Percentiles rank a stretch among this genome's conserved stretches.
These are phyloP conservation scores for Callopanchax toddi DNA, from an alignment of 2,113 vertebrate genomes.

Conservation along the genomic window DNA sequence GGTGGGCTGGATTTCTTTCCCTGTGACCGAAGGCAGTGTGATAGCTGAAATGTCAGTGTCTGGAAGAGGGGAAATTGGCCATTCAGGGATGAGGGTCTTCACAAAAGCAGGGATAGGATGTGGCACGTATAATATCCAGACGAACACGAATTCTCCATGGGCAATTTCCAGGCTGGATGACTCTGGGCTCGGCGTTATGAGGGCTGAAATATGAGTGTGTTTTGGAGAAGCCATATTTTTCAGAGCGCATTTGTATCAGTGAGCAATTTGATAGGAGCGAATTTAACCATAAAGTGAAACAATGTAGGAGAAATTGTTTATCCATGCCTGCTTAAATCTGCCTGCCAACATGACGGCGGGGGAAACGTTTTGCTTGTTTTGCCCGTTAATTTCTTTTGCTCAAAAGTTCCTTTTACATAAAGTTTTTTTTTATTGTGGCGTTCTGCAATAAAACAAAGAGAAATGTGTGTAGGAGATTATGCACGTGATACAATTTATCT, in stretches of 20 bases:
- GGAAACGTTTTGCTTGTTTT: slow-evolving; percentile 29
- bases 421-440: neutral
- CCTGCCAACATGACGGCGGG: slow-evolving; percentile 37
- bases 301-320: slow-evolving; percentile 74
- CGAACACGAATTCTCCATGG: slow-evolving; percentile 81
- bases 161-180: slow-evolving; percentile 82
- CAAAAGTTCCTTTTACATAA: slow-evolving; percentile 23
- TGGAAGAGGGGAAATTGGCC: slow-evolving; percentile 75
- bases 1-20: slow-evolving; percentile 66
- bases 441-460: neutral
- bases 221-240: slow-evolving; percentile 72
- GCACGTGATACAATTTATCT: neutral
- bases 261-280: slow-evolving; percentile 71
- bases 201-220: slow-evolving; percentile 73
- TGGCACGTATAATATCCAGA: slow-evolving; percentile 83
- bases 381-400: slow-evolving; percentile 34
- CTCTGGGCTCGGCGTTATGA: slow-evolving; percentile 75
- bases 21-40: slow-evolving; percentile 75
- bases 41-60: slow-evolving; percentile 82
- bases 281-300: slow-evolving; percentile 74
- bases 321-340: slow-evolving; percentile 67
- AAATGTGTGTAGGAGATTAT: neutral
- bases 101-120: slow-evolving; percentile 81
- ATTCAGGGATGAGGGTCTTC: slow-evolving; percentile 78
- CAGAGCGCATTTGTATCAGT: slow-evolving; percentile 64